These are phyloP conservation scores for Neodontobutis hainanensis DNA, from an alignment of 2,113 vertebrate species.

Conservation along the genomic window DNA sequence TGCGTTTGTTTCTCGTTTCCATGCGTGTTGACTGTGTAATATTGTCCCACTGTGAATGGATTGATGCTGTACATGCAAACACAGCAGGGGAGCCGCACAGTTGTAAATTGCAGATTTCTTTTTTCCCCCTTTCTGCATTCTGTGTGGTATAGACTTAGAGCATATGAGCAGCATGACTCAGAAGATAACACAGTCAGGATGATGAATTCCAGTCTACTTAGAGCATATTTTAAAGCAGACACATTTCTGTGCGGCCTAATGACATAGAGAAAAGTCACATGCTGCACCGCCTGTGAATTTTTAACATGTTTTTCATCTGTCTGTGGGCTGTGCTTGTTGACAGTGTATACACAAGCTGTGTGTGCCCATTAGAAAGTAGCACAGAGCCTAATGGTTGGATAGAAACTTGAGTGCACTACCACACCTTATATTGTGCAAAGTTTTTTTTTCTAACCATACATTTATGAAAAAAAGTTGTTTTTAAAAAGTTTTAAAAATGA, in stretches of 20 bases:
- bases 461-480: too few relatives aligned
- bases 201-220: slow-evolving; percentile 45
- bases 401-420: not conserved
- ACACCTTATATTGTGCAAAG: too few relatives aligned
- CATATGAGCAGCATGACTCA: slow-evolving; percentile 25
- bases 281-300: slow-evolving; percentile 27
- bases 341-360: not conserved
- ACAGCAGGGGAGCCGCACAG: slow-evolving; percentile 49
- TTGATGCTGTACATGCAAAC: slow-evolving; percentile 64
- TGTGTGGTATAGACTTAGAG: slow-evolving; percentile 20
- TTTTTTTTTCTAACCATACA: too few relatives aligned
- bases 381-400: slow-evolving; percentile 1
- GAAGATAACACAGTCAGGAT: slow-evolving; percentile 47
- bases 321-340: not conserved
- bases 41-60: slow-evolving; percentile 59
- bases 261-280: slow-evolving; percentile 42
- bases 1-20: slow-evolving; percentile 61
- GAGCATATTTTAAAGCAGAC: slow-evolving; percentile 34
- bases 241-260: slow-evolving; percentile 41
- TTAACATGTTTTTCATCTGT: slow-evolving; percentile 9
- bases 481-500: too few relatives aligned
- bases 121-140: slow-evolving; percentile 24
- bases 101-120: slow-evolving; percentile 58
- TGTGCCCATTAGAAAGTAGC: not conserved
- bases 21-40: slow-evolving; percentile 46